Evolutionary conservation across 2,113 vertebrate genomes (phyloP), one percentile per base, ranked within the genome.

Genomic region (Zosterops japonicus): DNA sequence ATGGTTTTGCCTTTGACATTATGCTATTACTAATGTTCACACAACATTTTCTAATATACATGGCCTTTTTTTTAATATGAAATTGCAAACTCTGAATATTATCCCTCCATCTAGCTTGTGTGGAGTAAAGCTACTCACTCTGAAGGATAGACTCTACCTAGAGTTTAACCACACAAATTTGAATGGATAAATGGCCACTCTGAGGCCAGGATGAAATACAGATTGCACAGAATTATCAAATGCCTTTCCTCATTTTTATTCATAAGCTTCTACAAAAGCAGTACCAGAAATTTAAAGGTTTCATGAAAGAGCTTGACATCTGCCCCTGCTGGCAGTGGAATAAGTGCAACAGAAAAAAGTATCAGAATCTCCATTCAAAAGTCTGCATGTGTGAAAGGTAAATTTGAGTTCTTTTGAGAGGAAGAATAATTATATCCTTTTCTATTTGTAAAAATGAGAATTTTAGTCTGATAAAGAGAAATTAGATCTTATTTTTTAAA

Each of bases 341-440:
- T 50, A 67, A 87, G 15, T 24, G 19, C 35, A 84, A 68, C 22
- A 75, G 46, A 89, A 91, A 36, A 2, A 68, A 72, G 20, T 41
- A 69, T 14, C 41, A 70, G 52, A 63, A 67, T 52, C 16, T 87
- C 89, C 39, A 60, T 75, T n/a, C 47, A 68, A 59, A 42, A 59
- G 12, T 57, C 23, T 89, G 33, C 17, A 59, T 0, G 0, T 12
- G 6, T 61, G 42, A 47, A 27, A 35, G 18, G 16, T 17, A 49
- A 87, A 41, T 19, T 50, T 19, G 22, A 80, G 33, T 59, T 29
- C 13, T 81, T 63, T 29, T 68, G 52, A 70, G 27, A 63, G 6
- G 14, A 95, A 70, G 13, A 69, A 42, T 55, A 70, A 55, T 27
- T 5, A 23, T 67, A 79, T 29, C 3, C 22, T 61, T 46, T 56